Percentiles rank a stretch among this genome's conserved stretches.
These are phyloP conservation scores for Alligator sinensis DNA, from an alignment of 2,113 vertebrate genomes.

Conservation along the genomic window DNA sequence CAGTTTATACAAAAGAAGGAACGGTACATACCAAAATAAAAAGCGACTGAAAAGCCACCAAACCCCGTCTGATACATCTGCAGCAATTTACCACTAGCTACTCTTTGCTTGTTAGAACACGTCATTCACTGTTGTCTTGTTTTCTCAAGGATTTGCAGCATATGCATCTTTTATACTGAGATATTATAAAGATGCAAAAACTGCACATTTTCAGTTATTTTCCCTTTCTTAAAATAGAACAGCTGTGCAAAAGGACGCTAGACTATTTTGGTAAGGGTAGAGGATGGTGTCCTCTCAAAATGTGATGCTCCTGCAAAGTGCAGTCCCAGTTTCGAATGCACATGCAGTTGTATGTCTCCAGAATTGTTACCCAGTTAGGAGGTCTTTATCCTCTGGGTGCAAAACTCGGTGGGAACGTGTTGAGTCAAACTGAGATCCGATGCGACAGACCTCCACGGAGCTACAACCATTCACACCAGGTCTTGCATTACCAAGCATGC, in stretches of 20 bases:
- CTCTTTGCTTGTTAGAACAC: not conserved
- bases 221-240: not conserved
- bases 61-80: not conserved
- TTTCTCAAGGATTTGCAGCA: not conserved
- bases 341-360: not conserved
- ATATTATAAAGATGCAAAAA: not conserved
- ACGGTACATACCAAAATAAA: not conserved
- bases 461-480: not conserved
- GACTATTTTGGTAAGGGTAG: not conserved
- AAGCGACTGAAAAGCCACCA: not conserved
- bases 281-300: not conserved
- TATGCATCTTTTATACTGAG: not conserved
- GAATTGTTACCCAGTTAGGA: not conserved
- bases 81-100: not conserved
- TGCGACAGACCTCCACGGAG: not conserved
- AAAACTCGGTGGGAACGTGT: not conserved
- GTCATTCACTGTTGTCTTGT: not conserved
- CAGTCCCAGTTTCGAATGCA: not conserved
- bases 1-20: constrained; percentile 26
- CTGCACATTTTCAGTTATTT: not conserved
- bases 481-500: not conserved
- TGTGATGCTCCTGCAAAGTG: not conserved
- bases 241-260: not conserved
- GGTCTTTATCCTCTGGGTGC: not conserved
- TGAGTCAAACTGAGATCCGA: not conserved